Evolutionary conservation across 1,140 invertebrate species (phyloP), one percentile per base, ranked within the genome.

Genomic region (Bombus soroeensis): DNA sequence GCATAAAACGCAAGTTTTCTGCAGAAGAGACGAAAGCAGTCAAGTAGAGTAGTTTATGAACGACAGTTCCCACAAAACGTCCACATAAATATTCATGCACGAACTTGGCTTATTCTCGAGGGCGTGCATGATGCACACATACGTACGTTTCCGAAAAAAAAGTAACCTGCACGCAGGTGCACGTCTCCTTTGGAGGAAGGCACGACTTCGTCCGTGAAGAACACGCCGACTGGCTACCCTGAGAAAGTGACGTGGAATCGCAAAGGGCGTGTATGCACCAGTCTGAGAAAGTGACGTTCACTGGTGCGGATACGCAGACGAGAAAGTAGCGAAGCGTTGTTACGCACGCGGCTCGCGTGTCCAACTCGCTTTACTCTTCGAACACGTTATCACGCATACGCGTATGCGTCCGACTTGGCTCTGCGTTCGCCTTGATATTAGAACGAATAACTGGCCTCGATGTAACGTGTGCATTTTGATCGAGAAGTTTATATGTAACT

Each of bases 211-310:
- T n/a, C 28, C 25, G 28, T 39, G 53, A 62, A 77, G 39, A 59
- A 41, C n/a, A 18, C 8, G 10, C 34, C 18, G 37, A 8, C 15
- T n/a, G 8, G n/a, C 12, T 62, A 62, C 37, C 53, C 47, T 34
- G 80, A 74, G 71, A 82, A 74, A 82, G 80, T 62, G 70, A 73
- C 47, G 25, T 62, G 32, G 18, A 18, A 43, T 47, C 18, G 53
- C 32, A 28, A 82, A 82, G 80, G 80, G 80, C 80, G 71, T 82
- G 47, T 53, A 53, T 53, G 57, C 43, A 37, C 47, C 72, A 18
- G 2, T 8, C 32, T 47, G 72, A 66, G 72, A 83, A 83, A 83
- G 81, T 83, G 81, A 75, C 72, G 81, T 62, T 73, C 80, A 34
- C 59, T 43, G 32, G 59, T 18, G 32, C 34, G 47, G 43, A n/a